phyloP scores from a whole-genome alignment of 92 coral and sea anemone genomes.

The Epizoanthus scotinus region DNA sequence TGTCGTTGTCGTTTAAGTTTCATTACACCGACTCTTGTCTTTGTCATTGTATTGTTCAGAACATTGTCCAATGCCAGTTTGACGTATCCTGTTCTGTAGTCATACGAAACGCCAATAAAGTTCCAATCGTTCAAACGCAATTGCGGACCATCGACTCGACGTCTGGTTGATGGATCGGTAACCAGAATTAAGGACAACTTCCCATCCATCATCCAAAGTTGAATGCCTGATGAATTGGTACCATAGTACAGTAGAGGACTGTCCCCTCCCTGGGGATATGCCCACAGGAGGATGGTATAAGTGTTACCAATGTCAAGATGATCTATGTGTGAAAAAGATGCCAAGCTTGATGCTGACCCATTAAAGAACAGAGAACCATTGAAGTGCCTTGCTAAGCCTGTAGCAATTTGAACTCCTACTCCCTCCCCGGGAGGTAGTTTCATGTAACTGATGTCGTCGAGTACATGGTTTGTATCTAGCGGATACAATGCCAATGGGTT shows the following conservation, averaged over 20 bases:
- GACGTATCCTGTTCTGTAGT: background rate
- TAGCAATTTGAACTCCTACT: background rate
- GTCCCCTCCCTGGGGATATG: background rate
- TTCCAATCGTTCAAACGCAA: slow-evolving; percentile 9
- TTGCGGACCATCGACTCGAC: background rate
- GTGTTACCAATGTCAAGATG: background rate
- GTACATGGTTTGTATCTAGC: background rate
- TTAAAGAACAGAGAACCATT: slow-evolving; percentile 10
- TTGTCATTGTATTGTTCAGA: background rate
- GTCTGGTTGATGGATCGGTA: background rate
- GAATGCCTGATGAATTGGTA: slow-evolving; percentile 13
- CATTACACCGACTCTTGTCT: background rate
- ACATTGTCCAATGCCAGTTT: background rate
- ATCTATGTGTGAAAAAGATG: background rate
- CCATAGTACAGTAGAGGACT: slow-evolving; percentile 8
- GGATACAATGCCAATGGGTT: slow-evolving; percentile 22
- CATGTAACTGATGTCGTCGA: slow-evolving; percentile 17
- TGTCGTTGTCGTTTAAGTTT: background rate
- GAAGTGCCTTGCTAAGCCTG: slow-evolving; percentile 1
- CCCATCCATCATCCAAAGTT: background rate
- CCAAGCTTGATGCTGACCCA: slow-evolving; percentile 16
- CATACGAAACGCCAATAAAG: slow-evolving; percentile 15
- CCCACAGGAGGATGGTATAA: slow-evolving; percentile 28
- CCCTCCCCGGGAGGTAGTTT: slow-evolving; percentile 1
- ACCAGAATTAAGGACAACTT: background rate